Evolutionary conservation across 2,888 invertebrate genomes (phyloP).

Genomic region (Lymantria dispar): DNA sequence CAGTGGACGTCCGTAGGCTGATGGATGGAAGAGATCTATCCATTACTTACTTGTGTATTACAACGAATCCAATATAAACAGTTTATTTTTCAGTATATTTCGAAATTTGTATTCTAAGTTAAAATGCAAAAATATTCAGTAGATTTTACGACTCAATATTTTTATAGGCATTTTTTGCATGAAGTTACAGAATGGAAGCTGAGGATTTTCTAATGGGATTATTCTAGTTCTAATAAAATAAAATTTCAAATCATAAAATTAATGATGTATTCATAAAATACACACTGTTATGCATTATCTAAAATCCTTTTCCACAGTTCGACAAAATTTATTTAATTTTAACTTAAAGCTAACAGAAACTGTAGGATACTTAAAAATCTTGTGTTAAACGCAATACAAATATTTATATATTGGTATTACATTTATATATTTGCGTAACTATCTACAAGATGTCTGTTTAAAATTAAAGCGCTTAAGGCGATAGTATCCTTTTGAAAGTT

Average conservation of each 20-base stretch:
- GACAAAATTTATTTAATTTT: neutral
- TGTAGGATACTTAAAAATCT: conserved; percentile 6
- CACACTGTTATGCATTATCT: conserved; percentile 11
- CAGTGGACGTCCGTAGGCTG: no score
- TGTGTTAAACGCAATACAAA: conserved; percentile 4
- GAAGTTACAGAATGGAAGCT: no score
- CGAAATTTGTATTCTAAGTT: no score
- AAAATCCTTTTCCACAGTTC: conserved; percentile 10
- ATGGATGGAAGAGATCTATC: no score
- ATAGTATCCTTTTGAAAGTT: conserved; percentile 43
- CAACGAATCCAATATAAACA: no score
- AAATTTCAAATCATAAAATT: conserved; percentile 29
- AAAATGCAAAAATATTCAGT: no score
- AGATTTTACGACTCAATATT: no score
- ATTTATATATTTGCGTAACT: neutral
- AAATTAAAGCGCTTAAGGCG: conserved; percentile 9
- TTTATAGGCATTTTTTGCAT: no score
- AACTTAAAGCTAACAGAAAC: conserved; percentile 20
- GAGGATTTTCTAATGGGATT: neutral
- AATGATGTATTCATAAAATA: conserved; percentile 33
- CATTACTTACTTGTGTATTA: no score
- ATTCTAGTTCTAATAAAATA: conserved; percentile 22
- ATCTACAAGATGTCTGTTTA: conserved; percentile 20
- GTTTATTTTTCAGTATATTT: no score
- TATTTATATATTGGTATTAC: neutral